Evolutionary conservation across 2,888 invertebrate genomes (phyloP).

Genomic region (Blastobasis lacticolella): DNA sequence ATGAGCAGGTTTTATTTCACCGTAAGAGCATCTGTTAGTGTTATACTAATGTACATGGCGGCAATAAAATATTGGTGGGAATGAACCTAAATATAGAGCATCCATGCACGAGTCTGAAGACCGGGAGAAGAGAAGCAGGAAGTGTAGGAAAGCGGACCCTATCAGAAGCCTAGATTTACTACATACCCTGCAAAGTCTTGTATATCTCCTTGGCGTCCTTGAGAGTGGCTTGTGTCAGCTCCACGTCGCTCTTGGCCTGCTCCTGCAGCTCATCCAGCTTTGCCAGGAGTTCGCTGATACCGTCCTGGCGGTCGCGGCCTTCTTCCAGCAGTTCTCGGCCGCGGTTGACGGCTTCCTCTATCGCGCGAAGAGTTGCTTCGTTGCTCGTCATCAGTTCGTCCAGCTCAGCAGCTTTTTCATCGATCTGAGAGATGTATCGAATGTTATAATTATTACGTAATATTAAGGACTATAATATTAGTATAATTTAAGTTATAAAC

Average conservation of each 20-base stretch:
- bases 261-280: constrained; percentile 84
- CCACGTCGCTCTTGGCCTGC: constrained; percentile 87
- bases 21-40: too few species aligned
- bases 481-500: too few species aligned
- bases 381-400: constrained; percentile 70
- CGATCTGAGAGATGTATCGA: constrained; percentile 59
- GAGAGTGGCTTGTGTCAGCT: constrained; percentile 81
- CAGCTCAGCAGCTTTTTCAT: constrained; percentile 58
- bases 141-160: too few species aligned
- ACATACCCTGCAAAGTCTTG: constrained; percentile 30
- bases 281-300: constrained; percentile 84
- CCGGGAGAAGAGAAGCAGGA: too few species aligned
- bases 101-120: too few species aligned
- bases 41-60: too few species aligned
- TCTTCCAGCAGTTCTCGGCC: constrained; percentile 81
- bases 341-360: constrained; percentile 77
- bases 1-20: too few species aligned
- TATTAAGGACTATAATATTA: too few species aligned
- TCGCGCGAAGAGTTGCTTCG: constrained; percentile 72
- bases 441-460: not conserved
- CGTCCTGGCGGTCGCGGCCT: constrained; percentile 77
- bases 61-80: too few species aligned
- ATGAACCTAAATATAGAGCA: too few species aligned
- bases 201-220: constrained; percentile 40
- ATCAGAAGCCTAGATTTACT: too few species aligned